A percentile compares a stretch with the other conserved stretches of the same genome.
These are phyloP conservation scores for Orius insidiosus DNA, from an alignment of 1,140 invertebrate genomes.

Conservation along the genomic window DNA sequence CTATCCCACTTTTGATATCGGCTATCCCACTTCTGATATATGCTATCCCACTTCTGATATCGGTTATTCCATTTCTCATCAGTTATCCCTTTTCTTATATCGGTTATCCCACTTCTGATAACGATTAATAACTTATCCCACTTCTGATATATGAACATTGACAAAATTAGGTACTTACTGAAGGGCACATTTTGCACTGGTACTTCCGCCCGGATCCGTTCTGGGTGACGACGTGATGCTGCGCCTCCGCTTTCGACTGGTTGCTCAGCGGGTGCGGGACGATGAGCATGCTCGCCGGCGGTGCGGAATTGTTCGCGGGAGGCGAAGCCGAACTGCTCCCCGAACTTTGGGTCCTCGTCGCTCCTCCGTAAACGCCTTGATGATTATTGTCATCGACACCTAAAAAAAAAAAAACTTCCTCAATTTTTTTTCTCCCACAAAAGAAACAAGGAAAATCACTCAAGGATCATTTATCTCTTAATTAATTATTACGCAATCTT, in stretches of 20 bases:
- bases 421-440: no score
- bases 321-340: slow-evolving; percentile 20
- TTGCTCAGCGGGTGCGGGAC: slow-evolving; percentile 83
- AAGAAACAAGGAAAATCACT: no score
- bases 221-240: slow-evolving; percentile 36
- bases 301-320: slow-evolving; percentile 4
- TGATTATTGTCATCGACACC: neutral
- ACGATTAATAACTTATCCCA: neutral
- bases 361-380: slow-evolving; percentile 6
- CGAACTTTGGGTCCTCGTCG: slow-evolving; percentile 19
- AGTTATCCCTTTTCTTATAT: no score
- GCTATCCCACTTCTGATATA: no score
- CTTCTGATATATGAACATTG: no score
- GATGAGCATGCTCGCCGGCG: slow-evolving; percentile 45
- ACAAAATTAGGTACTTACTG: slow-evolving; percentile 63
- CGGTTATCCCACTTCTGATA: no score
- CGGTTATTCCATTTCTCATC: no score
- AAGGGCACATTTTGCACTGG: slow-evolving; percentile 97
- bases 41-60: no score
- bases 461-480: no score
- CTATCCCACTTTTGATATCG: no score
- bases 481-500: no score
- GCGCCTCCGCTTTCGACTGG: slow-evolving; percentile 27
- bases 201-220: slow-evolving; percentile 54
- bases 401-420: no score